Base-by-base conservation (phyloP, 2,797 vertebrate genomes). In the Hydrophis major region DNA sequence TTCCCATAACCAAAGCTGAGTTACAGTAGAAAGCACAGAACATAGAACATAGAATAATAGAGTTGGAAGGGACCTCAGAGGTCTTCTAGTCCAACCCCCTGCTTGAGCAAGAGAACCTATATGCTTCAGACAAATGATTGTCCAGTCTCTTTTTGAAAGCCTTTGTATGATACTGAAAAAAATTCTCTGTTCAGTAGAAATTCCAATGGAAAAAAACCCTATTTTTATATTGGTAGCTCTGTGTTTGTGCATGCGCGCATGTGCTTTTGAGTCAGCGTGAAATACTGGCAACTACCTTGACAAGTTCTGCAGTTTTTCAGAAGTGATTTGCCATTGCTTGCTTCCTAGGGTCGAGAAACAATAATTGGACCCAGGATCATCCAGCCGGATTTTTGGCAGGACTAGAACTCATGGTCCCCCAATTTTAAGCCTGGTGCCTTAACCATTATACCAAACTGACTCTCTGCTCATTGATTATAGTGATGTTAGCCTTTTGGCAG, bases 111-210 rank as follows among this genome's bases (percentile, higher is more conserved):
- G 66, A 69, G 28, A 32, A 5, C 63, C 63, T 69, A 69, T 32
- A 69, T 13, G 0, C n/a, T 69, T 69, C 63, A 69, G 63, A 32
- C 5, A 69, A n/a, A 66, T 66, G 28, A n/a, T 66, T 13, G 28
- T 14, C 28, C 61, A n/a, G 61, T n/a, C 28, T n/a, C 27, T 16
- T 63, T 63, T 66, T 69, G n/a, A 32, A 32, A 69, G 13, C n/a
- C 95, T 96, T 96, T 94, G 96, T 95, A 94, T 94, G 94, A 94
- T 95, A 95, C 95, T 95, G 96, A 92, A 0, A 83, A 93, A 94
- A 90, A 93, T 91, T 95, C 95, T 94, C 92, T 60, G 42, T 95
- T 95, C 93, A 94, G 56, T 83, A 95, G 93, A 90, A 0, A 95
- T 90, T 95, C 0, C 12, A 18, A 6, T 86, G 90, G 89, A 74